Evolutionary conservation across 2,797 vertebrate genomes (phyloP).

Genomic region (Chromis chromis): DNA sequence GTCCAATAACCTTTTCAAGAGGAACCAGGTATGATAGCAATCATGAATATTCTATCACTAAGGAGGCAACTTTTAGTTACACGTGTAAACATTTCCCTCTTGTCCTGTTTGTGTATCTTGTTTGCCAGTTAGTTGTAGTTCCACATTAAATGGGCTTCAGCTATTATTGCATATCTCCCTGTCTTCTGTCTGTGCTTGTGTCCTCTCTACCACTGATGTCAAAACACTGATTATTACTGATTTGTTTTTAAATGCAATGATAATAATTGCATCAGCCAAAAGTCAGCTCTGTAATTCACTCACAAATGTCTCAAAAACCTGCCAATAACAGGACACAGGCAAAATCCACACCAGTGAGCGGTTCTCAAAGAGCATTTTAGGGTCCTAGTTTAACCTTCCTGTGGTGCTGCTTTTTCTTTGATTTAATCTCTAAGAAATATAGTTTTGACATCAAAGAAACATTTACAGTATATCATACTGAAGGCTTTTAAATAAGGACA

Average conservation of each 20-base stretch:
- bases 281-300: constrained; percentile 20
- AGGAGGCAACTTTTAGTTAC: background rate
- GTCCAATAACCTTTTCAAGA: background rate
- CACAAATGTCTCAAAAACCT: constrained; percentile 40
- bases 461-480: constrained; percentile 65
- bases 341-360: constrained; percentile 45
- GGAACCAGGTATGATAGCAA: background rate
- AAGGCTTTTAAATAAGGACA: constrained; percentile 66
- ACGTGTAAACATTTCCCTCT: background rate
- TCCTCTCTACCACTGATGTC: background rate
- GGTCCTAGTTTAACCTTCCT: constrained; percentile 54
- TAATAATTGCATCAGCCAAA: background rate
- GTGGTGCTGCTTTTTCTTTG: constrained; percentile 49
- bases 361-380: constrained; percentile 47
- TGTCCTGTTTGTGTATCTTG: background rate
- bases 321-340: constrained; percentile 42
- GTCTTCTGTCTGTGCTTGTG: too few species aligned
- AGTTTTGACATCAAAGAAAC: constrained; percentile 61
- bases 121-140: background rate
- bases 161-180: too few species aligned
- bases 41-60: background rate
- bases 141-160: background rate
- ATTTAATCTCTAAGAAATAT: constrained; percentile 74
- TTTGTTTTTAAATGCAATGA: background rate
- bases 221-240: background rate